Percentiles rank a stretch among this genome's conserved stretches.
phyloP scores from a whole-genome alignment of 1,140 invertebrate genomes.

The Hydropsyche tenuis region DNA sequence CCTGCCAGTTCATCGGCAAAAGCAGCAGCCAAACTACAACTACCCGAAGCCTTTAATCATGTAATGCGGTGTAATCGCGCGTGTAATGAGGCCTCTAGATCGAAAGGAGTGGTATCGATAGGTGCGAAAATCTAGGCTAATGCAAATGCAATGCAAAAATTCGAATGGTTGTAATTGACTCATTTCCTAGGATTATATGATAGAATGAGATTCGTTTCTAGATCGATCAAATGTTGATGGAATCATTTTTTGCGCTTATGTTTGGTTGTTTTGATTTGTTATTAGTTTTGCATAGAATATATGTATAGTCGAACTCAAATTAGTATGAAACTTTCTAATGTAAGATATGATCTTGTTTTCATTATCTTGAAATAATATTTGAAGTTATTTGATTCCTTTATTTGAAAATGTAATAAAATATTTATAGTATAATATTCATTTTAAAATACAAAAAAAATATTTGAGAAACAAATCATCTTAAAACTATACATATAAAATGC shows the following conservation, averaged over 20 bases:
- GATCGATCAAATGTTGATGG: not conserved
- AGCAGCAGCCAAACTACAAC: too few relatives aligned
- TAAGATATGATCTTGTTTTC: too few relatives aligned
- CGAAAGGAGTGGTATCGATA: too few relatives aligned
- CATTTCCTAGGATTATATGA: not conserved
- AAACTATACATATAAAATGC: too few relatives aligned
- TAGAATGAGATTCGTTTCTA: not conserved
- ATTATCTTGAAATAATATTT: too few relatives aligned
- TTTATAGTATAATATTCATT: too few relatives aligned
- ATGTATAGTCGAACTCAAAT: too few relatives aligned
- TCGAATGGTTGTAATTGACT: not conserved
- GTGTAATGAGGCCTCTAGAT: slow-evolving; percentile 3
- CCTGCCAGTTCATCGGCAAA: not conserved
- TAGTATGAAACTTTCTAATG: too few relatives aligned
- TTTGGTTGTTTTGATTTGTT: not conserved
- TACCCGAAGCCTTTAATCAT: slow-evolving; percentile 3
- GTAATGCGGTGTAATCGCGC: not conserved
- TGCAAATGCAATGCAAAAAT: not conserved
- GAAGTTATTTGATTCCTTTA: too few relatives aligned
- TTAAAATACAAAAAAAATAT: too few relatives aligned
- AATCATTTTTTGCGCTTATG: not conserved
- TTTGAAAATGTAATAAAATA: too few relatives aligned
- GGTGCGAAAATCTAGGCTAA: slow-evolving; percentile 15
- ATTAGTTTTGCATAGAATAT: not conserved
- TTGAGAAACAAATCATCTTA: too few relatives aligned